Evolutionary conservation across 2,888 invertebrate genomes (phyloP), one percentile per base, ranked within the genome.

Genomic region (Busseola fusca): DNA sequence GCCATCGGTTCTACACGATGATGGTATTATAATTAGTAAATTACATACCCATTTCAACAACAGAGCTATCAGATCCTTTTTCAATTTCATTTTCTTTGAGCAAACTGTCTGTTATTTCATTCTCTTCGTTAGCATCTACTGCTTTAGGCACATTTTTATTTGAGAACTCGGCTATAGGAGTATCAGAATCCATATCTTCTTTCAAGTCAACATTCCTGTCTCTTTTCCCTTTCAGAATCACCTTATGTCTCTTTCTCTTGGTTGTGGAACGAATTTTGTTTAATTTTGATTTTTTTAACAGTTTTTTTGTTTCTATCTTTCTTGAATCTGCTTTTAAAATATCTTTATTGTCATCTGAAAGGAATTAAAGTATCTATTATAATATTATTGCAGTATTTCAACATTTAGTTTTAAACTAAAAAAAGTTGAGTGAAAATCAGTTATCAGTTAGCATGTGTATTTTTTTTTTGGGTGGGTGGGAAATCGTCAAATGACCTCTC

Each of bases 171-270:
- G 91, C 76, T 62, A 92, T 87, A 0, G 91, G 91, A 3, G 85
- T 87, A 48, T 92, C 91, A 0, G 91, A 91, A 69, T 92, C 92
- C 30, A 79, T 76, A 6, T 89, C 88, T 30, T 78, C 79, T 5
- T 72, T 69, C 6, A 65, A 52, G n/a, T 48, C 34, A 12, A 48
- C 30, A 0, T 14, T 30, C 67, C 50, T 79, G 56, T 70, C 78
- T 74, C 69, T 63, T 66, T 70, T 83, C 0, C 14, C 34, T 64
- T 83, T 64, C 27, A 70, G 12, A 25, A 63, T 62, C 18, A 60
- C 40, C 63, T 82, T 85, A 12, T 69, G 76, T 80, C 69, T 86
- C 62, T 85, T 85, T 80, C 73, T 82, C n/a, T 81, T 82, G 9
- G 52, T 57, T 48, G 9, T 65, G 42, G 57, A n/a, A 27, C 59